Evolutionary conservation across 2,113 vertebrate species (phyloP).

Genomic region (Protobothrops mucrosquamatus): DNA sequence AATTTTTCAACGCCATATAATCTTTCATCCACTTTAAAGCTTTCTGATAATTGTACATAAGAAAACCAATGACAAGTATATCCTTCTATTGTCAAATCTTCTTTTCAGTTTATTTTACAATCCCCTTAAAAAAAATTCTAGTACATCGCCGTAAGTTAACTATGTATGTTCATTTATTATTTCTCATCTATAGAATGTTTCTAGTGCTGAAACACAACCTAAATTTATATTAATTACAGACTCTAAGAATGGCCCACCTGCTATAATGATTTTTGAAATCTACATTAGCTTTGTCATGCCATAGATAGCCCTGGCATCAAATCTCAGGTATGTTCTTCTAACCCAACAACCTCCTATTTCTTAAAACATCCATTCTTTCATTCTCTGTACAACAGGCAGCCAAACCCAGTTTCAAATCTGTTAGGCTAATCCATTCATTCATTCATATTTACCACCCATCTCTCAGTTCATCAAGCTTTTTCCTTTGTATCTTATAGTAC

Average conservation of each 20-base stretch:
- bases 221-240: background rate
- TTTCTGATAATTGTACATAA: background rate
- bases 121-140: background rate
- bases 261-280: background rate
- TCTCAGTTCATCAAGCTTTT: background rate
- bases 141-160: background rate
- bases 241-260: background rate
- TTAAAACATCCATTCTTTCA: background rate
- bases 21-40: background rate
- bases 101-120: background rate
- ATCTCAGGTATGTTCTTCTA: background rate
- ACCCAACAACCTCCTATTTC: background rate
- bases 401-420: background rate
- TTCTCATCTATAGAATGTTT: background rate
- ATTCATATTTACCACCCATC: background rate
- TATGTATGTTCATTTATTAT: background rate
- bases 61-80: background rate
- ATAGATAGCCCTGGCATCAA: background rate
- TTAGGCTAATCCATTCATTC: background rate
- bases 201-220: background rate
- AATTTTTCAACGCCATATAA: background rate
- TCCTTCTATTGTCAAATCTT: background rate
- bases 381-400: background rate
- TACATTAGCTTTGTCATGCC: background rate
- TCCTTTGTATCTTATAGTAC: background rate